Percentiles rank a stretch among this genome's conserved stretches.
Evolutionary conservation across 2,113 vertebrate species (phyloP).

Genomic region (Prochilodus magdalenae): DNA sequence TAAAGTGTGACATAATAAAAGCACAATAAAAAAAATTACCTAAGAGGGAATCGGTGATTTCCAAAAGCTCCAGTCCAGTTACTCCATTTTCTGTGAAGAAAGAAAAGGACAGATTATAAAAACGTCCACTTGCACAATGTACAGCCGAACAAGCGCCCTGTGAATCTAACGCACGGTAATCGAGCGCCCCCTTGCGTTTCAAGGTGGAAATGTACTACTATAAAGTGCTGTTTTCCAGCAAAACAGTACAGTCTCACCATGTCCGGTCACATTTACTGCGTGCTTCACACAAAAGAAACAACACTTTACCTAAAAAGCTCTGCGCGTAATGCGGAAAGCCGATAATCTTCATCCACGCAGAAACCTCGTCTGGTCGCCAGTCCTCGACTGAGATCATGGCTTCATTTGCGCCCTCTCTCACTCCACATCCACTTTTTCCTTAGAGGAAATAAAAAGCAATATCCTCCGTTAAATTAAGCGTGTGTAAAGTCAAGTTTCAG

Average conservation of each 20-base stretch:
- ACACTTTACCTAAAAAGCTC: slow-evolving; percentile 47
- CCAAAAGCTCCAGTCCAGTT: slow-evolving; percentile 46
- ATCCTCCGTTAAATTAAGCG: neutral
- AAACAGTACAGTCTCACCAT: no score
- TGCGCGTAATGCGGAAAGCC: slow-evolving; percentile 51
- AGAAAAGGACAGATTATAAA: neutral
- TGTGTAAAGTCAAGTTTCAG: neutral
- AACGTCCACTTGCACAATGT: neutral
- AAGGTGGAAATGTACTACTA: neutral
- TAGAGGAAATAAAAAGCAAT: neutral
- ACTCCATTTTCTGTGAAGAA: slow-evolving; percentile 54
- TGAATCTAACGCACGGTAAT: neutral
- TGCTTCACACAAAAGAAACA: neutral
- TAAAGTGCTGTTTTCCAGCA: neutral
- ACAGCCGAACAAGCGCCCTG: neutral
- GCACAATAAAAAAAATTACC: slow-evolving; percentile 29
- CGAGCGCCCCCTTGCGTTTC: slow-evolving; percentile 32
- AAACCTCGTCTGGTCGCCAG: slow-evolving; percentile 50
- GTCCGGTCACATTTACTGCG: neutral
- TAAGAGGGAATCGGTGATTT: slow-evolving; percentile 56
- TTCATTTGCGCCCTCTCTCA: neutral
- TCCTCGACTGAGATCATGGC: slow-evolving; percentile 50
- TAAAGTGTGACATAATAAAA: neutral
- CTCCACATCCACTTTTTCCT: neutral
- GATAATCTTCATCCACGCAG: slow-evolving; percentile 49